phyloP scores from a whole-genome alignment of 2,113 vertebrate genomes.

The Aegypius monachus region DNA sequence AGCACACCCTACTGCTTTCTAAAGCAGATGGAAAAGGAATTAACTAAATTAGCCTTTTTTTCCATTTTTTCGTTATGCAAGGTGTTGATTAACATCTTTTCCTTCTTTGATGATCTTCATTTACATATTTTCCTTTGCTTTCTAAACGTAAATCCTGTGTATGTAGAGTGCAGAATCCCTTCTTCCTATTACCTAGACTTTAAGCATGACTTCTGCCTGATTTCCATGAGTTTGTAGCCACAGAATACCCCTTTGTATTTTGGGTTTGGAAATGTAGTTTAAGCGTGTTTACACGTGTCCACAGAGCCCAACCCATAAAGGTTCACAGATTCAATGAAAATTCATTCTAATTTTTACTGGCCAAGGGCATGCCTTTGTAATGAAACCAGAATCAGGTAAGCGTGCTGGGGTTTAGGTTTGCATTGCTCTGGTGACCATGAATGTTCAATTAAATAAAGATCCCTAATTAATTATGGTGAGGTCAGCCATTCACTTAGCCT shows the following conservation, averaged over 20 bases:
- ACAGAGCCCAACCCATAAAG: background rate
- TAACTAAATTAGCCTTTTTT: background rate
- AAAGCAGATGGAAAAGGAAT: background rate
- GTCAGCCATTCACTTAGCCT: background rate
- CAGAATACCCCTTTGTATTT: background rate
- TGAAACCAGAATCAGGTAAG: background rate
- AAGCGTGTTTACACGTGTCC: background rate
- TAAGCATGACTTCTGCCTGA: background rate
- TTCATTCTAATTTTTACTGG: background rate
- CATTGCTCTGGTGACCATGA: background rate
- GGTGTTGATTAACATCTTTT: background rate
- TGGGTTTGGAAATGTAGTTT: background rate
- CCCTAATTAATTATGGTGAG: conserved; percentile 1
- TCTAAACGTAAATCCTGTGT: background rate
- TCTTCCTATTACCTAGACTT: background rate
- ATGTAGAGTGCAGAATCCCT: background rate
- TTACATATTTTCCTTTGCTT: background rate
- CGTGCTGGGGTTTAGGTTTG: background rate
- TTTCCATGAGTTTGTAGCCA: background rate
- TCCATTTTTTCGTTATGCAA: background rate
- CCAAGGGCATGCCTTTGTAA: background rate
- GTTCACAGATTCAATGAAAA: background rate
- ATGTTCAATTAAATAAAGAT: conserved; percentile 15
- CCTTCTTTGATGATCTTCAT: background rate
- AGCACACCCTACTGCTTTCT: conserved; percentile 29